Conservation (phyloP, 2,888 invertebrate species). For the Hedya salicella region DNA sequence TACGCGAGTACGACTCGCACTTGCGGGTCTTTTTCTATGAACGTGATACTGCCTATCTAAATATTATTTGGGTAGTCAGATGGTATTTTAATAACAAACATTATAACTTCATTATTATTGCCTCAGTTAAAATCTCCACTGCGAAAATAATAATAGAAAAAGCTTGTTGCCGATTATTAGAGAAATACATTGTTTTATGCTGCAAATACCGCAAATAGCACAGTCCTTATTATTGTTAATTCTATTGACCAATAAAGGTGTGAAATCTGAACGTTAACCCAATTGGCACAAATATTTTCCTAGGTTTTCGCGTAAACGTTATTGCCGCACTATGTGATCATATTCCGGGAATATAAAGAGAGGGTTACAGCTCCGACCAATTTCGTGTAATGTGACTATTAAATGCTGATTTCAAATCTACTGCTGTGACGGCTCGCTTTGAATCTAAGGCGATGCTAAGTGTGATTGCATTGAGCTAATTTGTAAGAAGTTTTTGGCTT, state of each 20-base stretch:
- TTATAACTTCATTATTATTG: too few relatives aligned
- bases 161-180: too few relatives aligned
- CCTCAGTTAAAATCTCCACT: too few relatives aligned
- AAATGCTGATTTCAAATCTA: constrained; percentile 36
- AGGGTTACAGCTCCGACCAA: constrained; percentile 31
- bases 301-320: constrained; percentile 9
- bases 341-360: constrained; percentile 26
- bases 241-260: constrained; percentile 13
- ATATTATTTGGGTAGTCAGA: too few relatives aligned
- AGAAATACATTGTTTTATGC: too few relatives aligned
- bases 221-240: not conserved
- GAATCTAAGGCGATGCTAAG: constrained; percentile 20
- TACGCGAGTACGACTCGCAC: too few relatives aligned
- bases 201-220: too few relatives aligned
- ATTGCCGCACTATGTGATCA: not conserved
- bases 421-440: constrained; percentile 12
- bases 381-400: constrained; percentile 36
- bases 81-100: too few relatives aligned
- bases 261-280: not conserved
- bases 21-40: too few relatives aligned
- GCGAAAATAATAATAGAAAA: too few relatives aligned
- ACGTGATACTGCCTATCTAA: too few relatives aligned
- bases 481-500: constrained; percentile 14
- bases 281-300: not conserved
- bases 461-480: constrained; percentile 26